These are phyloP conservation scores for Hemistola chrysoprasaria DNA, from an alignment of 2,888 invertebrate genomes.

Conservation along the genomic window DNA sequence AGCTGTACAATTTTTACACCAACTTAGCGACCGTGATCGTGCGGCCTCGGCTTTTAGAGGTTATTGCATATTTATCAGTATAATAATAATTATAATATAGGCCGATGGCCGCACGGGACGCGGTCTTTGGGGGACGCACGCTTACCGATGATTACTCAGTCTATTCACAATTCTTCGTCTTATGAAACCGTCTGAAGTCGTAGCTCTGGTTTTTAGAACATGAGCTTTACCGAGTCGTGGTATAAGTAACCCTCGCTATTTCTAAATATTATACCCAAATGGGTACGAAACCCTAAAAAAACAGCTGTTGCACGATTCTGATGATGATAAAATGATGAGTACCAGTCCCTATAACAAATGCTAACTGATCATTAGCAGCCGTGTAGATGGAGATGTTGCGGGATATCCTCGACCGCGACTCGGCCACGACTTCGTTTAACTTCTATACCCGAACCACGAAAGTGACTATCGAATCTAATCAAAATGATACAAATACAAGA, in stretches of 20 bases:
- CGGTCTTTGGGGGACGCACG: slow-evolving; percentile 32
- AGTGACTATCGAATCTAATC: slow-evolving; percentile 33
- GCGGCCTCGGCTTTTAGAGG: slow-evolving; percentile 26
- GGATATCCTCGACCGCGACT: slow-evolving; percentile 6
- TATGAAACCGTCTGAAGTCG: slow-evolving; percentile 8
- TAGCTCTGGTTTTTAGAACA: slow-evolving; percentile 17
- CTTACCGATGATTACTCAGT: slow-evolving; percentile 49
- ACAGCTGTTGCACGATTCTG: too few relatives aligned
- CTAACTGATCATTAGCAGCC: too few relatives aligned
- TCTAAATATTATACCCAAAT: too few relatives aligned
- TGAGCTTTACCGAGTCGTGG: too few relatives aligned
- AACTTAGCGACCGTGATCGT: slow-evolving; percentile 40
- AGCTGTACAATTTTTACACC: slow-evolving; percentile 78
- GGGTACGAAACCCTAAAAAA: too few relatives aligned
- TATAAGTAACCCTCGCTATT: too few relatives aligned
- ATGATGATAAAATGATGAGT: too few relatives aligned
- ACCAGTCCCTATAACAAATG: too few relatives aligned
- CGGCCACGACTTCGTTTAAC: slow-evolving; percentile 10
- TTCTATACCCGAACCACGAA: slow-evolving; percentile 5
- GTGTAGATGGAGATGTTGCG: too few relatives aligned
- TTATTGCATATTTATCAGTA: slow-evolving; percentile 15
- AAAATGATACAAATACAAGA: slow-evolving; percentile 41
- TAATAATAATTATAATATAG: too few relatives aligned
- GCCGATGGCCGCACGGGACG: slow-evolving; percentile 24
- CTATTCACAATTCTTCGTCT: slow-evolving; percentile 52